phyloP scores from a whole-genome alignment of 2,888 invertebrate genomes.

The Cephus nigrinus region DNA sequence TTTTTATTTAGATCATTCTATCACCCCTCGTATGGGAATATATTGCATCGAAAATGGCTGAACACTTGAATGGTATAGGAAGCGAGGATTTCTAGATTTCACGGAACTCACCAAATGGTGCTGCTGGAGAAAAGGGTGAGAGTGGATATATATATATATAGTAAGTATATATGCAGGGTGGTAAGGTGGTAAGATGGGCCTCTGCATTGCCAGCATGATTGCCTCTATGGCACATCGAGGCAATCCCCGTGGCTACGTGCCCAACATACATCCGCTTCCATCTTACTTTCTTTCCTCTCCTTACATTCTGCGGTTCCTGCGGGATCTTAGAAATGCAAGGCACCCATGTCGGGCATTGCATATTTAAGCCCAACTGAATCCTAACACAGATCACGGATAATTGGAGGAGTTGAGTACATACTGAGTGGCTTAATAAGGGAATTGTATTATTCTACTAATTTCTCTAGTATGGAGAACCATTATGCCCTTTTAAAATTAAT shows the following conservation, averaged over 20 bases:
- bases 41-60: not conserved
- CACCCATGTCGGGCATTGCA: constrained; percentile 46
- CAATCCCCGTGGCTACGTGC: constrained; percentile 67
- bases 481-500: not conserved
- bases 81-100: constrained; percentile 37
- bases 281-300: constrained; percentile 41
- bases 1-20: not conserved
- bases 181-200: constrained; percentile 63
- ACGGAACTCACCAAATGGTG: constrained; percentile 30
- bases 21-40: not conserved
- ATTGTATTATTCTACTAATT: not conserved
- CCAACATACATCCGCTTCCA: constrained; percentile 63
- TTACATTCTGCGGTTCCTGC: constrained; percentile 34
- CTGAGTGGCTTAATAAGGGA: not conserved
- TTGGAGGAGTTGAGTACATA: not conserved
- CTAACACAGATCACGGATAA: constrained; percentile 39
- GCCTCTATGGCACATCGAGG: constrained; percentile 66
- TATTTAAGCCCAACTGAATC: constrained; percentile 54
- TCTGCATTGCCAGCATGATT: constrained; percentile 64
- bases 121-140: constrained; percentile 10
- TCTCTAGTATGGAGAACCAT: not conserved
- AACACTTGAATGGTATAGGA: constrained; percentile 1
- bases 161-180: constrained; percentile 44
- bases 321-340: constrained; percentile 54
- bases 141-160: constrained; percentile 15